Base-by-base conservation (phyloP, 2,888 invertebrate genomes). In the Troglohyphantes excavatus region DNA sequence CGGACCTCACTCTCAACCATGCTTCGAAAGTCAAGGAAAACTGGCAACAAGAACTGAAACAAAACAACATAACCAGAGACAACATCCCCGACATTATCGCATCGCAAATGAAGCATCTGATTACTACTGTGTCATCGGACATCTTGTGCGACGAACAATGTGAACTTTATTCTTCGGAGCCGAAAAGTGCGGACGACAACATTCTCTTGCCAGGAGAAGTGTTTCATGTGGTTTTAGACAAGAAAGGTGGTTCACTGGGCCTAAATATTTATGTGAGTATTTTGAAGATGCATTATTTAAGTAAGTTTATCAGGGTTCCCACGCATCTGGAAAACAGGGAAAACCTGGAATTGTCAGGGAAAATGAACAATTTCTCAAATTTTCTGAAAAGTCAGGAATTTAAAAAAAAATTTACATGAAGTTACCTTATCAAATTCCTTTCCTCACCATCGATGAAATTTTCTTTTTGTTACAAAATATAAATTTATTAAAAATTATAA, bases 231-330 rank as follows among this genome's bases (percentile, higher is more conserved):
- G 89, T 90, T 29, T 59, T 90, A 7, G 89, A 90, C 72, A 90
- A 90, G 39, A 90, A 90, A 78, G 84, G 84, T 29, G 89, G 89
- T 17, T 90, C 89, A 6, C 65, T 90, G 26, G 89, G 89, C 21
- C 26, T 90, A 39, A 84, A 90, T 65, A 90, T 90, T 23, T 90
- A 84, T 84, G 89, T 90, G 70, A 90, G 89, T 83, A 78, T 78
- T 13, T 53, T 39, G n/a, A n/a, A n/a, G n/a, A n/a, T n/a, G n/a
- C n/a, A n/a, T n/a, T n/a, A n/a, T n/a, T n/a, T n/a, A n/a, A n/a
- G n/a, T n/a, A n/a, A n/a, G n/a, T n/a, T n/a, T n/a, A n/a, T n/a
- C n/a, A n/a, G n/a, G n/a, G n/a, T n/a, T n/a, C n/a, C n/a, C n/a
- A n/a, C n/a, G n/a, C n/a, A n/a, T n/a, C n/a, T n/a, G n/a, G n/a